phyloP scores from a whole-genome alignment of 2,797 vertebrate genomes.

The Martes flavigula region DNA sequence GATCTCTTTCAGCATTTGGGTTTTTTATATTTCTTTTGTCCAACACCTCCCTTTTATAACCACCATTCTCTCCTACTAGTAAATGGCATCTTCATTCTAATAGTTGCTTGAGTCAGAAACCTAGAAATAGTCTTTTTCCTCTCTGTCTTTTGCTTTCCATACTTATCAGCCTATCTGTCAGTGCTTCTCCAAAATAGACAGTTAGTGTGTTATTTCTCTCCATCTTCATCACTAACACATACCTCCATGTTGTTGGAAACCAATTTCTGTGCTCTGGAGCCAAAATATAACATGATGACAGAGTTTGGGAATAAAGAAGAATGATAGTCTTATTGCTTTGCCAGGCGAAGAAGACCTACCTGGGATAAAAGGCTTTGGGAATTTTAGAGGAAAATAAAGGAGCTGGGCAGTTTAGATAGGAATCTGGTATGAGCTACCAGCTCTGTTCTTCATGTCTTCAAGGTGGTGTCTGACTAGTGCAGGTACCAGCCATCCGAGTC shows the following conservation, averaged over 20 bases:
- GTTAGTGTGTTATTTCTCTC: constrained; percentile 1
- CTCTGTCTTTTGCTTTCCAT: background rate
- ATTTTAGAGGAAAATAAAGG: background rate
- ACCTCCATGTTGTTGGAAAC: background rate
- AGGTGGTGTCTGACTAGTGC: background rate
- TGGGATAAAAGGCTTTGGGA: background rate
- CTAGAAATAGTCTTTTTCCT: background rate
- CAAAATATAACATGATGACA: background rate
- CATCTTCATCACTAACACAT: background rate
- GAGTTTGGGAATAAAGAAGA: background rate
- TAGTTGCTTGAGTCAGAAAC: constrained; percentile 7
- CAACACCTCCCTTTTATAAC: background rate
- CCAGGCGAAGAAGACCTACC: background rate
- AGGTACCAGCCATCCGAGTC: background rate
- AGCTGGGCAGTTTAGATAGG: background rate
- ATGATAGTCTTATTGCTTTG: background rate
- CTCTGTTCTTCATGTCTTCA: background rate
- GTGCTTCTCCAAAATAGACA: background rate
- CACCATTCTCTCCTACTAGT: background rate
- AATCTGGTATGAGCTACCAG: background rate
- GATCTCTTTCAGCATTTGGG: background rate
- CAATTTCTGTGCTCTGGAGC: background rate
- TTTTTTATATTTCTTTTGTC: background rate
- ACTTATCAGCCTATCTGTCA: background rate
- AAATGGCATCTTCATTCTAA: background rate